These are phyloP conservation scores for Saguinus midas DNA, from an alignment of 2,113 vertebrate species.

Conservation along the genomic window DNA sequence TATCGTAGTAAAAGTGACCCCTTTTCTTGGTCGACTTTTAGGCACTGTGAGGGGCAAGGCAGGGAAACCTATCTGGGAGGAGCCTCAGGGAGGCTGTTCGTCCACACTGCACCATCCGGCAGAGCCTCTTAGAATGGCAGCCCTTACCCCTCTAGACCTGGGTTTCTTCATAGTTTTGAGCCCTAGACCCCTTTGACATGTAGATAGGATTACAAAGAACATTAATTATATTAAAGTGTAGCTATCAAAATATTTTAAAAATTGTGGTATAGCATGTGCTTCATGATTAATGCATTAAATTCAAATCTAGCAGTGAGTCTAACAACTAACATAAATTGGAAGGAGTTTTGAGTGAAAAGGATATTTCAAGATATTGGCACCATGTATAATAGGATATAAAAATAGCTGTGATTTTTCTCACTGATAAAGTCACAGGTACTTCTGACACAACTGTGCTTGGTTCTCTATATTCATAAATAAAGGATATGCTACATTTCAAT, in stretches of 20 bases:
- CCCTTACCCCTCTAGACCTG: background rate
- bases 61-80: background rate
- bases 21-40: background rate
- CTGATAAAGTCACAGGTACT: background rate
- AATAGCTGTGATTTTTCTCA: background rate
- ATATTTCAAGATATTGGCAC: slow-evolving; percentile 33
- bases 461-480: background rate
- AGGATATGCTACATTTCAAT: background rate
- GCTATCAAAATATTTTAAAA: slow-evolving; percentile 34
- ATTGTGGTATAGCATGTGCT: background rate
- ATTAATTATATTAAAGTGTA: background rate
- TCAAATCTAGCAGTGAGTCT: slow-evolving; percentile 19
- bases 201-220: background rate
- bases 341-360: background rate
- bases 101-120: rapidly evolving
- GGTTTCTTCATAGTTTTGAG: background rate
- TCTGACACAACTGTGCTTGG: background rate
- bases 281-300: slow-evolving; percentile 43
- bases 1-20: background rate
- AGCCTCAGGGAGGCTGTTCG: rapidly evolving
- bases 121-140: background rate
- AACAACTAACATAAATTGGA: background rate
- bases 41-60: background rate
- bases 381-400: background rate
- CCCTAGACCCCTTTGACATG: background rate